Evolutionary conservation across 2,113 vertebrate species (phyloP), one percentile per base, ranked within the genome.

Genomic region (Taurulus bubalis): DNA sequence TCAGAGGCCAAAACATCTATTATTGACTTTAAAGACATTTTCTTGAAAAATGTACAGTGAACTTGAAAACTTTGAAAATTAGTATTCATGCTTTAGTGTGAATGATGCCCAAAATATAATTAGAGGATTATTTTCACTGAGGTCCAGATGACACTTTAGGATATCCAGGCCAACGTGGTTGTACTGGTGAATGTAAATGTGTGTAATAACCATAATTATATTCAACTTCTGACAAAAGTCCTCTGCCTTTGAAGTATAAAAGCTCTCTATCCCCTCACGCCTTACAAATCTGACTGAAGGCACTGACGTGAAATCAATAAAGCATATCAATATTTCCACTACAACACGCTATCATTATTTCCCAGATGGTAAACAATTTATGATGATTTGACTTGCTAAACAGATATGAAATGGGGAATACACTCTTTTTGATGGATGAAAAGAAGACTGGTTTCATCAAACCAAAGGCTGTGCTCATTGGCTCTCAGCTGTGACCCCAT

Each of bases 401-500:
- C 40, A 65, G 60, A 84, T 82, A 84, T 67, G 40, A 84, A 80
- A 91, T 74, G 20, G 53, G 76, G 59, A 72, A 74, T 82, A 71
- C 4, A 14, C 16, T 51, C 55, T 55, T 83, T 89, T 80, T 82
- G 63, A 87, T 71, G 47, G 47, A 82, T 89, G 78, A 82, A 89
- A 80, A 88, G 77, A 80, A 80, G 71, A 64, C 38, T 18, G 69
- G 75, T 90, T 90, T 87, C 77, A 89, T 91, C 79, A 87, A 85
- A 87, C 79, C 47, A 24, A 58, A 68, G 74, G 64, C 73, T 59
- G 69, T 24, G 53, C 87, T 88, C 73, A 89, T 82, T 89, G 82
- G 87, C 65, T 80, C 76, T 84, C 58, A 58, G 45, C 93, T 88
- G 89, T 92, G 91, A 95, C 93, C 90, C 91, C 69, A 74, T 72